phyloP scores from a whole-genome alignment of 1,140 invertebrate genomes.

The Heliconius melpomene region DNA sequence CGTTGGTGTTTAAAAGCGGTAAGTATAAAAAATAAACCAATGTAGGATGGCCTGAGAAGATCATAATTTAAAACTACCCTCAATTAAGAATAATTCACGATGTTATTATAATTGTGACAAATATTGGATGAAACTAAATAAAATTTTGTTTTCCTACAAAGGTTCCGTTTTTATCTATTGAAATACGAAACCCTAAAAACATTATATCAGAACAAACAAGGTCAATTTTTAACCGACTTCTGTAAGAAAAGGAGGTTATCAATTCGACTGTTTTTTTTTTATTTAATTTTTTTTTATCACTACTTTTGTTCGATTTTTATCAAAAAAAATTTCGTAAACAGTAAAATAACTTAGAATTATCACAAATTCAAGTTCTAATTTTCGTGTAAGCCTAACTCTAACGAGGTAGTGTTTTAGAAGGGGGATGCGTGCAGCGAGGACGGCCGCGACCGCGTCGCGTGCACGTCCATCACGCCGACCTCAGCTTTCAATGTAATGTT shows the following conservation, averaged over 20 bases:
- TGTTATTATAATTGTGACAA: no score
- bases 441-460: conserved; percentile 57
- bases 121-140: no score
- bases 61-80: no score
- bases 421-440: conserved; percentile 46
- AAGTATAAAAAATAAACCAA: no score
- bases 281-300: background rate
- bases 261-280: no score
- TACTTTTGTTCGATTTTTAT: background rate
- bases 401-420: conserved; percentile 39
- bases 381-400: conserved; percentile 38
- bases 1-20: no score
- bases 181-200: background rate
- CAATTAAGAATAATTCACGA: no score
- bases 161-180: background rate
- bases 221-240: no score
- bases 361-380: background rate
- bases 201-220: no score
- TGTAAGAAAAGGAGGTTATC: no score
- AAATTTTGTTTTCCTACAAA: background rate
- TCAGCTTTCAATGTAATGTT: conserved; percentile 34
- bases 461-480: conserved; percentile 65
- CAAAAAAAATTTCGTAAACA: no score
- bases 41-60: no score
- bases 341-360: background rate